Base-by-base conservation (phyloP, 2,113 vertebrate genomes). In the Pygoscelis adeliae region DNA sequence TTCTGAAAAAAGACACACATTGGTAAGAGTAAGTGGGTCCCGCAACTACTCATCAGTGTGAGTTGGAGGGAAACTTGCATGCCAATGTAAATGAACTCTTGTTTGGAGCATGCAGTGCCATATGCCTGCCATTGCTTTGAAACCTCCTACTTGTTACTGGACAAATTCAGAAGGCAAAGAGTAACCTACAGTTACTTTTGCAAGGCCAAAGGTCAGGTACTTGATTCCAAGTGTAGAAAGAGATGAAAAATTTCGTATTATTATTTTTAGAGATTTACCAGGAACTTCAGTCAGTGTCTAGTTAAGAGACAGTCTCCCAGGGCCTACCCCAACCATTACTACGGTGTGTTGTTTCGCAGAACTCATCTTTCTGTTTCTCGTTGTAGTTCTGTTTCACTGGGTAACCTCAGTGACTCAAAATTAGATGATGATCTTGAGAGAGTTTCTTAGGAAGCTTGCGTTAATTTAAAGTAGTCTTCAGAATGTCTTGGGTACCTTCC, bases 1-100 rank as follows among this genome's bases (percentile, higher is more conserved):
- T 20, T 15, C 38, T 67, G 71, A n/a, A n/a, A n/a, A n/a, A n/a
- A n/a, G 76, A 15, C 13, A 1, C 13, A 1, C 0, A 0, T 6
- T 14, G 18, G 11, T 26, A 25, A 38, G 63, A 52, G 13, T 15
- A 6, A 42, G n/a, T 11, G 52, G 40, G 30, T 86, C 44, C 17
- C 4, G 7, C 53, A 50, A 20, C 27, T 58, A 2, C 40, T 55
- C 11, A 3, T 67, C 11, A 15, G n/a, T 2, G 6, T 50, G 38
- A 63, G 52, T 11, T n/a, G 18, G 71, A 67, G 65, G 49, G 29
- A 38, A 29, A 66, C 56, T 53, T 55, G 4, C 2, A 2, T 27
- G n/a, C n/a, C 34, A 26, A 0, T 36, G 2, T 18, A 34, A 85
- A 30, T n/a, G 22, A 82, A 13, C 21, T 84, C 6, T 21, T 29